Conservation (phyloP, 2,797 vertebrate genomes). For the Leptodactylus fallax region DNA sequence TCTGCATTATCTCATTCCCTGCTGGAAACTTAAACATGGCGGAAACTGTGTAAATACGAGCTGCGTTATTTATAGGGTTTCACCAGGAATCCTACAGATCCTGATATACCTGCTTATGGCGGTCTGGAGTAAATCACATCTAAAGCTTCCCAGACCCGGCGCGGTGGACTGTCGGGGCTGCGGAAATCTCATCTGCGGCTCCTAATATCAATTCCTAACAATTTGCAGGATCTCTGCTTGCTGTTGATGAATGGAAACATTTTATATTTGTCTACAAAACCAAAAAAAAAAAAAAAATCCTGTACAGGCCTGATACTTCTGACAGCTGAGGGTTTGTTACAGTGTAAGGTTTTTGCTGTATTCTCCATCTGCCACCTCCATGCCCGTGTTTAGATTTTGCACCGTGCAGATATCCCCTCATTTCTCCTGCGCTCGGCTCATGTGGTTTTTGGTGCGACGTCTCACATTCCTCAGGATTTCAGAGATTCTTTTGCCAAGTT, state of each 20-base stretch:
- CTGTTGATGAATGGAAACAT: too few relatives aligned
- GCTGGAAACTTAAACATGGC: slow-evolving; percentile 32
- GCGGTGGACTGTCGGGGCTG: too few relatives aligned
- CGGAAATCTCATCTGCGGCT: too few relatives aligned
- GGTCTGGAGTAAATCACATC: background rate
- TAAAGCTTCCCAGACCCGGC: background rate
- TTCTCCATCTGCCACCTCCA: too few relatives aligned
- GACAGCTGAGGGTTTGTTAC: background rate
- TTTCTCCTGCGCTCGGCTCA: too few relatives aligned
- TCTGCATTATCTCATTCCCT: slow-evolving; percentile 13
- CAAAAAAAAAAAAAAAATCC: too few relatives aligned
- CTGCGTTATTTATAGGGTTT: slow-evolving; percentile 1
- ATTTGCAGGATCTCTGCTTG: too few relatives aligned
- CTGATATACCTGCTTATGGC: background rate
- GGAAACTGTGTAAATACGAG: slow-evolving; percentile 6
- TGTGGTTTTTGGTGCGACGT: background rate
- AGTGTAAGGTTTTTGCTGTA: too few relatives aligned
- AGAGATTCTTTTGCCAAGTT: slow-evolving; percentile 20
- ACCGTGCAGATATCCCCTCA: too few relatives aligned
- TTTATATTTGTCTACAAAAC: too few relatives aligned
- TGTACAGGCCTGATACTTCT: background rate
- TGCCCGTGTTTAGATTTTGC: too few relatives aligned
- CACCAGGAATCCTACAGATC: slow-evolving; percentile 3
- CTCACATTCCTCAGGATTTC: background rate
- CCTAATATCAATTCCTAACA: too few relatives aligned